Percentiles rank a stretch among this genome's conserved stretches.
Evolutionary conservation across 2,113 vertebrate genomes (phyloP).

Genomic region (Telmatochromis sp.): DNA sequence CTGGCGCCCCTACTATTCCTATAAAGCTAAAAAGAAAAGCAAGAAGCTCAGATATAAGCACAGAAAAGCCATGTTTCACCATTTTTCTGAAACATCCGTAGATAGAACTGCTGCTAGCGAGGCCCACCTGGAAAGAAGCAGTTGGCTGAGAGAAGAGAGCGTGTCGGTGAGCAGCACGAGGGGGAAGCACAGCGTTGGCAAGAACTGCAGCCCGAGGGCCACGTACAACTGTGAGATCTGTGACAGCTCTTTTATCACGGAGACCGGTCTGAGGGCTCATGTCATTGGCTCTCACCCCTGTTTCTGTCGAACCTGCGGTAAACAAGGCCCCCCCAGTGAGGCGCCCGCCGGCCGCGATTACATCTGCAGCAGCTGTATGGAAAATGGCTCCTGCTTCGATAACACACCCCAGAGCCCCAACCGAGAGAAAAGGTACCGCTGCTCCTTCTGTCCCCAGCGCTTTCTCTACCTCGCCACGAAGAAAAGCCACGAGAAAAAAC

Average conservation of each 20-base stretch:
- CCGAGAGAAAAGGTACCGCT: conserved; percentile 89
- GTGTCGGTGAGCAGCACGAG: conserved; percentile 55
- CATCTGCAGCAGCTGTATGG: conserved; percentile 86
- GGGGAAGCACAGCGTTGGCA: conserved; percentile 65
- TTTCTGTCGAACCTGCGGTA: conserved; percentile 87
- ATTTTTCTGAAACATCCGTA: conserved; percentile 38
- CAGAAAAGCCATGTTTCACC: conserved; percentile 63
- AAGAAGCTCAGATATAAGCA: conserved; percentile 82
- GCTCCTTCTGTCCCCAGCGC: conserved; percentile 92
- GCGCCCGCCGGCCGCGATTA: conserved; percentile 80
- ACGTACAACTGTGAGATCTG: conserved; percentile 84
- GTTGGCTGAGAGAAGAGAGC: conserved; percentile 49
- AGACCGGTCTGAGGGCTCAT: conserved; percentile 87
- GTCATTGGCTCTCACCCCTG: conserved; percentile 86
- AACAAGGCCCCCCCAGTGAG: conserved; percentile 83
- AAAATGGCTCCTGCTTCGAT: conserved; percentile 85
- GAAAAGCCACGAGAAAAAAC: conserved; percentile 91
- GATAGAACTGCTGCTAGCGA: conserved; percentile 33
- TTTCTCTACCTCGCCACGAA: conserved; percentile 96
- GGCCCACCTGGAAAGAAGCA: conserved; percentile 21
- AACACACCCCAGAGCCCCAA: conserved; percentile 82
- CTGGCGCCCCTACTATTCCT: conserved; percentile 96
- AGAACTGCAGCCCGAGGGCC: conserved; percentile 72
- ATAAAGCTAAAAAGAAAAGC: conserved; percentile 94
- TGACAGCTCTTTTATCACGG: conserved; percentile 84